Conservation (phyloP, 1,140 invertebrate genomes). For the Ylistrum balloti region DNA sequence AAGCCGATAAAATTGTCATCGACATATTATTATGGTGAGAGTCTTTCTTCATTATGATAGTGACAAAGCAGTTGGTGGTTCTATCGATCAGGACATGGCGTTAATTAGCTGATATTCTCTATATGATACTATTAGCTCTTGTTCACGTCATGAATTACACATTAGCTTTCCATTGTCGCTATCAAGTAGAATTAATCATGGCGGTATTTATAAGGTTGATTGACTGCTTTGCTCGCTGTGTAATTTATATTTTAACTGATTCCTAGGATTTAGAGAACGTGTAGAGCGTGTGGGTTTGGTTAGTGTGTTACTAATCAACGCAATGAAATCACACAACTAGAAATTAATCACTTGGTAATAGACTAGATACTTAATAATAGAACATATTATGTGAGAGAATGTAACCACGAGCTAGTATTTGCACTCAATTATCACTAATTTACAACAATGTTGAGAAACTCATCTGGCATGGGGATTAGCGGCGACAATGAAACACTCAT, state of each 20-base stretch:
- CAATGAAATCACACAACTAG: background rate
- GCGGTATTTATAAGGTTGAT: background rate
- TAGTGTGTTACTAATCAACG: background rate
- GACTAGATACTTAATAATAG: background rate
- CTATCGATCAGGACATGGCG: background rate
- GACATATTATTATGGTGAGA: slow-evolving; percentile 18
- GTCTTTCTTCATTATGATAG: background rate
- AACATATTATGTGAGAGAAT: background rate
- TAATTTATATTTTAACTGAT: background rate
- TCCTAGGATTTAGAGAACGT: background rate
- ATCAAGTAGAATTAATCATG: slow-evolving; percentile 11
- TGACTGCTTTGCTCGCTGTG: background rate
- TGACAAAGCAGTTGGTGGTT: background rate
- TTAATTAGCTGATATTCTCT: background rate
- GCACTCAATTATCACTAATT: background rate
- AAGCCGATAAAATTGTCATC: slow-evolving; percentile 19
- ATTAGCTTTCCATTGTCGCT: background rate
- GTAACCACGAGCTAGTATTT: background rate
- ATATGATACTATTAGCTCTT: background rate
- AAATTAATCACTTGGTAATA: background rate
- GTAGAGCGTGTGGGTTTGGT: background rate
- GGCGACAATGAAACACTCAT: background rate
- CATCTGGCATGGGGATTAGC: background rate
- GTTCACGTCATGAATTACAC: slow-evolving; percentile 12
- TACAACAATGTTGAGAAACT: too few species aligned